Conservation (phyloP, 2,888 invertebrate genomes). For the Pyrocoelia pectoralis region DNA sequence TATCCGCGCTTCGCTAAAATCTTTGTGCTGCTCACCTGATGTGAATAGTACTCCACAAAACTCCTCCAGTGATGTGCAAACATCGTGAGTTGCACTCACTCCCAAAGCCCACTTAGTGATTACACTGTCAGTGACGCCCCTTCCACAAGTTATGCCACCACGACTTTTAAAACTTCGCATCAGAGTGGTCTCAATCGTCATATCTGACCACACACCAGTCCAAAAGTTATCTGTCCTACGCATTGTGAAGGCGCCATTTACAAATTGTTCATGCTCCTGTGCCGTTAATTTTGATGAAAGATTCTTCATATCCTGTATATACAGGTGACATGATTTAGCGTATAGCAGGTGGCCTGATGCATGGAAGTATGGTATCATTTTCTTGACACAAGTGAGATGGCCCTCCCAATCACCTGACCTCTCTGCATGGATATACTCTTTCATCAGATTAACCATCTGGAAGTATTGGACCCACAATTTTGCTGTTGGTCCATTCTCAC, state of each 20-base stretch:
- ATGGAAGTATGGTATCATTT: too few relatives aligned
- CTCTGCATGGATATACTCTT: background rate
- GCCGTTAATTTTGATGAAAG: background rate
- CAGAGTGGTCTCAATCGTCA: background rate
- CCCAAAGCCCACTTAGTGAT: background rate
- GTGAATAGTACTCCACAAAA: too few relatives aligned
- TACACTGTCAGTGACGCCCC: background rate
- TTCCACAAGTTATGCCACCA: background rate
- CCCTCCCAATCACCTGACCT: constrained; percentile 8
- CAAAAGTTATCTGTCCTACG: background rate
- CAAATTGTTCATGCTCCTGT: background rate
- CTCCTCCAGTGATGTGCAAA: background rate
- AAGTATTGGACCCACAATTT: too few relatives aligned
- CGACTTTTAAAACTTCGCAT: background rate
- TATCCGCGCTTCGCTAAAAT: too few relatives aligned
- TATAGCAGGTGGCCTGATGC: background rate
- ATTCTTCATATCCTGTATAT: background rate
- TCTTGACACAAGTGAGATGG: too few relatives aligned
- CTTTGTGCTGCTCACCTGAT: too few relatives aligned
- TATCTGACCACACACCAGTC: background rate
- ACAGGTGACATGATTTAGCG: constrained; percentile 1
- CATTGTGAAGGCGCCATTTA: background rate
- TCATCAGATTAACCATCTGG: background rate
- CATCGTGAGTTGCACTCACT: background rate
- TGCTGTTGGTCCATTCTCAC: background rate